Evolutionary conservation across 1,140 invertebrate genomes (phyloP), one percentile per base, ranked within the genome.

Genomic region (Acromyrmex echinatior): DNA sequence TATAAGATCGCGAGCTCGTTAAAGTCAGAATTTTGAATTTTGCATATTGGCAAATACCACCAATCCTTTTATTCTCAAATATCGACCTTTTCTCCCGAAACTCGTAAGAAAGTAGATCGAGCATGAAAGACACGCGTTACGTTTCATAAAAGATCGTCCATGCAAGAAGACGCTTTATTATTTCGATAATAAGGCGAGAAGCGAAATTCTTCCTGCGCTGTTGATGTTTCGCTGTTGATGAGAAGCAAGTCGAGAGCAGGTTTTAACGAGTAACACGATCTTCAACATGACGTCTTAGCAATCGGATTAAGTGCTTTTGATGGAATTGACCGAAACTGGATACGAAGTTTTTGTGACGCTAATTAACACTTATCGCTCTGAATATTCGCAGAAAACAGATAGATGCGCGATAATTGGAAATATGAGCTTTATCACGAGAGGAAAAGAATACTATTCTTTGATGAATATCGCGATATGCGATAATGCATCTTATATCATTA

Each of bases 271-370:
- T 62, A 49, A 62, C 25, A 51, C 56, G 63, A 51, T 81, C 21
- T 68, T 62, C 14, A 62, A 63, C 35, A 39, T 12, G 39, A 60
- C 65, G 25, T 62, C 62, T 65, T 25, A 58, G 80, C 88, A 74
- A 87, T 87, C 39, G 39, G 31, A 51, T 51, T 74, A 63, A 68
- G 71, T 60, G 71, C 58, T 76, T 84, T 60, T 71, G 28, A 53
- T 28, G 79, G 53, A 86, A 82, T 89, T 71, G 73, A 84, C 56
- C 35, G 79, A 66, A 51, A 79, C 70, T 86, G 70, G 39, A 84
- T 76, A 76, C n/a, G 35, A 31, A 12, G 28, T 28, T 56, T 53
- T 71, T 45, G 80, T n/a, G 56, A 76, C 70, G 56, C 70, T 74
- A 84, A 84, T 84, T 74, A 84, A 84, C 70, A 74, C 39, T 28